Evolutionary conservation across 2,113 vertebrate species (phyloP).

Genomic region (Lampris incognitus): DNA sequence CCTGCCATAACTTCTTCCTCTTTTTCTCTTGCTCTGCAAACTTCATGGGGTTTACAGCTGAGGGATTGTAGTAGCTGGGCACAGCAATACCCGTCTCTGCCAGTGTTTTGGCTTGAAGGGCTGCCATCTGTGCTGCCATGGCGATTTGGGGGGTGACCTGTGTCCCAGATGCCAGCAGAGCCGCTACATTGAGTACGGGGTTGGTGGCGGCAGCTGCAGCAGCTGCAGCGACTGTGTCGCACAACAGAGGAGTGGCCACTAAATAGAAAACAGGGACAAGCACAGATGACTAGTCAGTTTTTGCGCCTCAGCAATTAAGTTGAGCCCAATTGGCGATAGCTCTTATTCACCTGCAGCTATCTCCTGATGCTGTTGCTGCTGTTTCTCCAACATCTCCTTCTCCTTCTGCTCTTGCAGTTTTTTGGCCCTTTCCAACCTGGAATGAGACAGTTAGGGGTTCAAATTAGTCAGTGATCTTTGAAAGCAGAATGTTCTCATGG

Average conservation of each 20-base stretch:
- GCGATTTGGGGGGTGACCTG: constrained; percentile 99
- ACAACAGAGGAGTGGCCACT: constrained; percentile 65
- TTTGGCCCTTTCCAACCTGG: constrained; percentile 95
- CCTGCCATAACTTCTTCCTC: constrained; percentile 97
- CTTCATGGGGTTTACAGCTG: constrained; percentile 96
- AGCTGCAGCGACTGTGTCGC: constrained; percentile 48
- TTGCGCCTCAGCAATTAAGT: not conserved
- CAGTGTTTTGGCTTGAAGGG: constrained; percentile 94
- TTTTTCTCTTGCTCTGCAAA: constrained; percentile 99
- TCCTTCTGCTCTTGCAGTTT: constrained; percentile 98
- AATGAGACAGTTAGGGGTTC: not conserved
- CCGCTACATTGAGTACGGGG: constrained; percentile 93
- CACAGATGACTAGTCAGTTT: not conserved
- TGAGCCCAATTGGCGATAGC: not conserved
- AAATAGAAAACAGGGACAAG: constrained; percentile 26
- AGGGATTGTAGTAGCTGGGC: constrained; percentile 97
- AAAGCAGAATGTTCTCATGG: not conserved
- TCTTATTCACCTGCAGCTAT: constrained; percentile 86
- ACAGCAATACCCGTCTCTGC: constrained; percentile 98
- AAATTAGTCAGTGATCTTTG: not conserved
- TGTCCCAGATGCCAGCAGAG: constrained; percentile 94
- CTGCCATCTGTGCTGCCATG: constrained; percentile 99
- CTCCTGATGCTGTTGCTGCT: constrained; percentile 91
- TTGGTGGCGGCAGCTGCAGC: constrained; percentile 77
- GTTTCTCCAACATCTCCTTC: constrained; percentile 96